Conservation (phyloP, 2,113 vertebrate genomes). For the Nothobranchius kuhntae region DNA sequence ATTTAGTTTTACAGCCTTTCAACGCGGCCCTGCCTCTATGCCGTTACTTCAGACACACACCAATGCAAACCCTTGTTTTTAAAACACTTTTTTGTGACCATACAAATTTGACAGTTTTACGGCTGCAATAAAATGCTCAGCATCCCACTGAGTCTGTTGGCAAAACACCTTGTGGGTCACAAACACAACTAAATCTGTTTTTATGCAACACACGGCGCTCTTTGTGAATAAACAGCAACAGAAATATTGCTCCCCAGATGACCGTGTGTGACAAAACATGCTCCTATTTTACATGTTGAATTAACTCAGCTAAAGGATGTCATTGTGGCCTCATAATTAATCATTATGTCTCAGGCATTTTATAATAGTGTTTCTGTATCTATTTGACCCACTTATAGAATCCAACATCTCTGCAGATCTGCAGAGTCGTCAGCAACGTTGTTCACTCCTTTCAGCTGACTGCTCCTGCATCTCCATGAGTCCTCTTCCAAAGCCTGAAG, state of each 20-base stretch:
- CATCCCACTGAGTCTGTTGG: constrained; percentile 50
- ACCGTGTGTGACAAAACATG: background rate
- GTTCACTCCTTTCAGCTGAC: constrained; percentile 35
- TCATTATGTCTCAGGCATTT: constrained; percentile 5
- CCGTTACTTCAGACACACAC: constrained; percentile 42
- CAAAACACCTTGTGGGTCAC: constrained; percentile 55
- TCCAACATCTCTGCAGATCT: constrained; percentile 22
- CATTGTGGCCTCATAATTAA: constrained; percentile 23
- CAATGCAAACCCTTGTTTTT: constrained; percentile 11
- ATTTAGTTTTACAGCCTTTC: constrained; percentile 64
- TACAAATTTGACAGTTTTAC: constrained; percentile 37
- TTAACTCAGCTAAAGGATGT: background rate
- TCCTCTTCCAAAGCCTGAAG: constrained; percentile 15
- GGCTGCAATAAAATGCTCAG: constrained; percentile 35
- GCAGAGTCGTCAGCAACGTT: constrained; percentile 20
- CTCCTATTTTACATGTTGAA: background rate
- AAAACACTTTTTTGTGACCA: constrained; percentile 26
- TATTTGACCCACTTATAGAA: constrained; percentile 24
- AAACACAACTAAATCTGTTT: constrained; percentile 21
- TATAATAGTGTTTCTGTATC: constrained; percentile 16
- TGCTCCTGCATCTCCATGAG: constrained; percentile 42
- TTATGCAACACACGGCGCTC: constrained; percentile 40
- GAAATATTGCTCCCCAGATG: background rate
- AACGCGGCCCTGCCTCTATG: constrained; percentile 37
- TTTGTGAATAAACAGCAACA: constrained; percentile 46